A percentile compares a stretch with the other conserved stretches of the same genome.
Evolutionary conservation across 2,113 vertebrate species (phyloP).

Genomic region (Stictonetta naevosa): DNA sequence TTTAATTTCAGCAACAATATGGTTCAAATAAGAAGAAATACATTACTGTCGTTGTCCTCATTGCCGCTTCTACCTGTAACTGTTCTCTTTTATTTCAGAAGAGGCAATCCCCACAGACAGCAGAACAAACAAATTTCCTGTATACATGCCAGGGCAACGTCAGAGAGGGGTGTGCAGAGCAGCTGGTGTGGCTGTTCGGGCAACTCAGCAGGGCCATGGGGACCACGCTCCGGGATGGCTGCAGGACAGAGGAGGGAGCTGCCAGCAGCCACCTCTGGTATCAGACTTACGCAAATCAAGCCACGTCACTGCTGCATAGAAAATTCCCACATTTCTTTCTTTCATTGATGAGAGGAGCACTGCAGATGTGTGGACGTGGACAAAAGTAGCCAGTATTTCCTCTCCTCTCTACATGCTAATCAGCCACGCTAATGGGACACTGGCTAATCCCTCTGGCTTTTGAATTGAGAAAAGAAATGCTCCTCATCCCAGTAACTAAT

Average conservation of each 20-base stretch:
- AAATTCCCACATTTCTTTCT: neutral
- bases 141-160: neutral
- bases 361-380: constrained; percentile 21
- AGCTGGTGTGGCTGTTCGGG: neutral
- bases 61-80: neutral
- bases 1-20: neutral
- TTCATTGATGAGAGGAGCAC: neutral
- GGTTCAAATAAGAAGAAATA: neutral
- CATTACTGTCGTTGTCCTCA: neutral
- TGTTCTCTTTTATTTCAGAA: neutral
- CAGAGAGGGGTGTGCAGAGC: neutral
- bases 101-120: neutral
- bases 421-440: neutral
- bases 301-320: neutral
- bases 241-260: neutral
- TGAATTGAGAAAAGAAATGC: constrained; percentile 23
- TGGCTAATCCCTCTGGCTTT: constrained; percentile 29
- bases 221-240: neutral
- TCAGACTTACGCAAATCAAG: neutral
- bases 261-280: neutral
- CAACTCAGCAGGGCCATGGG: neutral
- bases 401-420: constrained; percentile 7
- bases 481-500: constrained; percentile 25
- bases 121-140: neutral
- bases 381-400: constrained; percentile 46